A percentile compares a stretch with the other conserved stretches of the same genome.
These are phyloP conservation scores for Agelas oroides DNA, from an alignment of 37 sponge, comb jelly and placozoan genomes.

Conservation along the genomic window DNA sequence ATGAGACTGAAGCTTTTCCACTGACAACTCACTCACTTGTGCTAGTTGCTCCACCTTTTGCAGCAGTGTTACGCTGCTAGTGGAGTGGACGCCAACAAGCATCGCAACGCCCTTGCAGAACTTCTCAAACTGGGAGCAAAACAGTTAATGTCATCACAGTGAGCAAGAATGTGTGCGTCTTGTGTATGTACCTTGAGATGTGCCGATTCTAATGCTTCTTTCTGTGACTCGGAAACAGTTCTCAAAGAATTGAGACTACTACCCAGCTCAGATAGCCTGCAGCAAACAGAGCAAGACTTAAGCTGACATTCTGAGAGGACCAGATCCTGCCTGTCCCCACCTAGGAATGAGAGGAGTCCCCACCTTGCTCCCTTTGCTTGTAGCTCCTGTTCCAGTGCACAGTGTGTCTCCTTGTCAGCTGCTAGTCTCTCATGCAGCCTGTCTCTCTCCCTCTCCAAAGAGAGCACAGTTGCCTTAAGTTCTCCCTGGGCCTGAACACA, in stretches of 20 bases:
- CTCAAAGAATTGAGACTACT: background rate
- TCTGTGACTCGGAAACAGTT: background rate
- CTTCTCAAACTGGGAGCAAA: slow-evolving; percentile 9
- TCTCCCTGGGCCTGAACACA: background rate
- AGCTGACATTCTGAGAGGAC: no score
- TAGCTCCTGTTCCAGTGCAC: slow-evolving; percentile 48
- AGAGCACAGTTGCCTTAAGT: background rate
- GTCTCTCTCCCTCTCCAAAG: slow-evolving; percentile 17
- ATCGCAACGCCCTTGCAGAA: background rate
- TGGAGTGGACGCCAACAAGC: background rate
- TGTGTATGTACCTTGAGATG: slow-evolving; percentile 17
- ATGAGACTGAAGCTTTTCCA: no score
- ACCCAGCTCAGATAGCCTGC: slow-evolving; percentile 18
- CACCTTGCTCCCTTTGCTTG: slow-evolving; percentile 53
- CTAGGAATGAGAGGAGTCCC: no score
- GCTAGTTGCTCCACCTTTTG: background rate
- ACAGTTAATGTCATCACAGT: background rate
- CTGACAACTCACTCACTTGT: no score
- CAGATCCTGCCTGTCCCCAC: no score
- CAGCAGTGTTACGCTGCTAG: background rate
- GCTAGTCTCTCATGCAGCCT: slow-evolving; percentile 41
- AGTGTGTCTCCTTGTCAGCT: slow-evolving; percentile 40
- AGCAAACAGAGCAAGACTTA: background rate
- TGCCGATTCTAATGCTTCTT: background rate
- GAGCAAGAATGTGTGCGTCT: background rate